phyloP scores from a whole-genome alignment of 23 tunicate species.

The Oikopleura albicans region DNA sequence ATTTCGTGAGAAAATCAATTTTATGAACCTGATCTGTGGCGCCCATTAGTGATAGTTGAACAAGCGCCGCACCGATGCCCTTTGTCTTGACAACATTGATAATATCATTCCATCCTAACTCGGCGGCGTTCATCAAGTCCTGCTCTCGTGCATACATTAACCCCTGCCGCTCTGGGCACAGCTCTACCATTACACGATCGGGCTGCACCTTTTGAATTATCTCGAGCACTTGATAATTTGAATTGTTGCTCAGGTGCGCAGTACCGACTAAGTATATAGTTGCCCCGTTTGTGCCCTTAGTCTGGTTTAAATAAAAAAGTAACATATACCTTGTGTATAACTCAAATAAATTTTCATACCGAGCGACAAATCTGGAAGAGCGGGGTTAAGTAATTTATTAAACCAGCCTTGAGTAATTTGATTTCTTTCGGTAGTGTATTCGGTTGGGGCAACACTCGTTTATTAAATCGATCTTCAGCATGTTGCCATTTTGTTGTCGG shows the following conservation, averaged over 20 bases:
- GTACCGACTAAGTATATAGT: not conserved
- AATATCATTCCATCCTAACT: not conserved
- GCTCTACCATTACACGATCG: not conserved
- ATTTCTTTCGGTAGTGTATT: not conserved
- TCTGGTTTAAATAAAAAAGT: not conserved
- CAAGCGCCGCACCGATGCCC: not conserved
- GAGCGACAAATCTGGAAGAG: too few relatives aligned
- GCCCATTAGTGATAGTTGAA: not conserved
- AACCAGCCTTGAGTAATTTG: too few relatives aligned
- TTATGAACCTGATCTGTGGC: not conserved
- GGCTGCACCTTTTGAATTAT: not conserved
- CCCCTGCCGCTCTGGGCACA: not conserved
- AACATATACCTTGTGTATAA: too few relatives aligned
- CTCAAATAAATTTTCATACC: too few relatives aligned
- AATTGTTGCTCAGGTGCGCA: not conserved
- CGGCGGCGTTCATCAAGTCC: not conserved
- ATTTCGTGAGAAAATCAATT: too few relatives aligned
- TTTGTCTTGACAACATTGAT: not conserved
- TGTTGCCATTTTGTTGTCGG: not conserved
- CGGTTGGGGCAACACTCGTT: not conserved
- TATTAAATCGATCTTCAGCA: not conserved
- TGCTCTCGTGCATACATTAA: not conserved
- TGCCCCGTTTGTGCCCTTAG: not conserved
- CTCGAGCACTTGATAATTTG: not conserved
- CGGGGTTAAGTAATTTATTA: too few relatives aligned